Conservation (phyloP, 2,888 invertebrate genomes). For the Apodemia mormo region DNA sequence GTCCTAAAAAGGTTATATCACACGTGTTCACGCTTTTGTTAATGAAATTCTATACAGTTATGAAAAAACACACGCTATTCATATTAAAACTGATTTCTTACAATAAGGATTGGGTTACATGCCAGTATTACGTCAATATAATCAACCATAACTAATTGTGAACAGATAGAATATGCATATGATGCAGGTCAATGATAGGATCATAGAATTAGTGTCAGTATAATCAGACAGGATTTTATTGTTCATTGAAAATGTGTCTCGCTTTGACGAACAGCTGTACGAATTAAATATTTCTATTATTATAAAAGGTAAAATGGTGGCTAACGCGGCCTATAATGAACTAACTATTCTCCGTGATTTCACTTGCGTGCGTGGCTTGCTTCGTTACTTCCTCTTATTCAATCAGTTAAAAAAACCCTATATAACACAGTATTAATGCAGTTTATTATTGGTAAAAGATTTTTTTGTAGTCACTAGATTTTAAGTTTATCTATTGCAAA, state of each 20-base stretch:
- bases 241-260: not conserved
- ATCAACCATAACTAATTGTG: slow-evolving; percentile 10
- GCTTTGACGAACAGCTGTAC: not conserved
- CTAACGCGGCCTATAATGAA: too few species aligned
- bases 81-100: not conserved
- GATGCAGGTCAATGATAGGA: slow-evolving; percentile 7
- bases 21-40: not conserved
- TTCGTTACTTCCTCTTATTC: too few species aligned
- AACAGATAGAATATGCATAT: slow-evolving; percentile 1
- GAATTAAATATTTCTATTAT: too few species aligned
- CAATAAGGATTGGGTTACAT: not conserved
- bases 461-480: too few species aligned
- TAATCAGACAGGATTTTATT: not conserved
- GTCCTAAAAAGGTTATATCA: not conserved
- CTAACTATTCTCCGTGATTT: too few species aligned
- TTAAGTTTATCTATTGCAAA: too few species aligned
- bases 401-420: too few species aligned
- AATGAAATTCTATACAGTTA: not conserved
- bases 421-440: too few species aligned
- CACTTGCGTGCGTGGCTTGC: too few species aligned
- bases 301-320: too few species aligned
- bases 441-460: too few species aligned
- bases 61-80: not conserved
- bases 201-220: slow-evolving; percentile 11
- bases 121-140: not conserved